These are phyloP conservation scores for Luffia ferchaultella DNA, from an alignment of 2,888 invertebrate species.

Conservation along the genomic window DNA sequence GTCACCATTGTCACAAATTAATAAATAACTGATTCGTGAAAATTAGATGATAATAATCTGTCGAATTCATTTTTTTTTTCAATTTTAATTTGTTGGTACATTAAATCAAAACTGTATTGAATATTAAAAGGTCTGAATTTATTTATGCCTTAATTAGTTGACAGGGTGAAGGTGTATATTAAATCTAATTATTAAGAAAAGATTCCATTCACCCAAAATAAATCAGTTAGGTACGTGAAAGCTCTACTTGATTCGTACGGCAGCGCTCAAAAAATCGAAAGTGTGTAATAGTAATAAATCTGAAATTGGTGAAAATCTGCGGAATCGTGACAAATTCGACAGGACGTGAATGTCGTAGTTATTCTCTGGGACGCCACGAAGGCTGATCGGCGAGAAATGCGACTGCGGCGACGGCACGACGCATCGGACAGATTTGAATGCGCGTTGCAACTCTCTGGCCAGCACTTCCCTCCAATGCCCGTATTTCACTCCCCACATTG, in stretches of 20 bases:
- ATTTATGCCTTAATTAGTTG: no score
- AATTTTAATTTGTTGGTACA: background rate
- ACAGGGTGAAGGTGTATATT: no score
- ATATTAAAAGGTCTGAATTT: no score
- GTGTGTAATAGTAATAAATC: no score
- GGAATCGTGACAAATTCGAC: background rate
- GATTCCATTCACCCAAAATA: no score
- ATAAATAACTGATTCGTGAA: background rate
- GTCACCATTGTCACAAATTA: conserved; percentile 1
- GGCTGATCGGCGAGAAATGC: conserved; percentile 12
- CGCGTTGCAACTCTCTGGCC: background rate
- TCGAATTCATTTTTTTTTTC: background rate
- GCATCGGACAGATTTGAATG: background rate
- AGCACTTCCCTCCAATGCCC: conserved; percentile 16
- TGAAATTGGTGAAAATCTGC: background rate
- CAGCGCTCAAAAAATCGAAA: no score
- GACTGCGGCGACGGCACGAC: conserved; percentile 21
- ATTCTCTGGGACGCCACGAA: background rate
- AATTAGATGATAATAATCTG: background rate
- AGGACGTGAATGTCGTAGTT: background rate
- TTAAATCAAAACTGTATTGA: no score
- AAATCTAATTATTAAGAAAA: no score
- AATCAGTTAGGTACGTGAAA: no score
- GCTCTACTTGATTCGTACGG: no score
- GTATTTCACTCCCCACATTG: conserved; percentile 61